Evolutionary conservation across 2,113 vertebrate genomes (phyloP).

Genomic region (Passer domesticus): DNA sequence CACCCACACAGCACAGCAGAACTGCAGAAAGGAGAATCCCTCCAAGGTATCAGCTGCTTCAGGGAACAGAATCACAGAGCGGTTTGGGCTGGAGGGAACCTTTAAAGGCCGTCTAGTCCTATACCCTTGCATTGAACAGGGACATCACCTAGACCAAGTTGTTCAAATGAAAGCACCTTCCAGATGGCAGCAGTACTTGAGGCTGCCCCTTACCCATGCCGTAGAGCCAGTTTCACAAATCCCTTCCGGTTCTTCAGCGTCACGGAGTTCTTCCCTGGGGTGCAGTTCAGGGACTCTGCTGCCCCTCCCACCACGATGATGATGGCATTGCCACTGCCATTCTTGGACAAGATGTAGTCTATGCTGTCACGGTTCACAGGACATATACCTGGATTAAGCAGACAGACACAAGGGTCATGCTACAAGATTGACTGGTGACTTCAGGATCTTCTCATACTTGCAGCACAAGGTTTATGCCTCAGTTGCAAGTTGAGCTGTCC

Average conservation of each 20-base stretch:
- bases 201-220: slow-evolving; percentile 82
- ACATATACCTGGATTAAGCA: slow-evolving; percentile 84
- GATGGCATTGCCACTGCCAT: slow-evolving; percentile 90
- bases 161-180: not conserved
- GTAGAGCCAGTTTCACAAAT: slow-evolving; percentile 89
- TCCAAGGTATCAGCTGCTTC: not conserved
- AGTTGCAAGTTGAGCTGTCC: not conserved
- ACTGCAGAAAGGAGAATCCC: not conserved
- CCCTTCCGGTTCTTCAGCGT: slow-evolving; percentile 90
- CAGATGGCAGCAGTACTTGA: fast-evolving
- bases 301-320: slow-evolving; percentile 93
- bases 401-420: not conserved
- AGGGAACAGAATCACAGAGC: not conserved
- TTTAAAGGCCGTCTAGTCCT: not conserved
- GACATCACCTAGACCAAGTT: not conserved
- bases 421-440: not conserved
- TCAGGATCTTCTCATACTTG: not conserved
- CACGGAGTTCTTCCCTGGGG: slow-evolving; percentile 85
- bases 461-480: not conserved
- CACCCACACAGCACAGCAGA: not conserved
- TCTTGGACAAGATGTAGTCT: slow-evolving; percentile 90
- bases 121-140: not conserved
- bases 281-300: slow-evolving; percentile 90
- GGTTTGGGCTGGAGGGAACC: not conserved
- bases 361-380: slow-evolving; percentile 94